Conservation (phyloP, 2,888 invertebrate species). For the Ophion obscuratus region DNA sequence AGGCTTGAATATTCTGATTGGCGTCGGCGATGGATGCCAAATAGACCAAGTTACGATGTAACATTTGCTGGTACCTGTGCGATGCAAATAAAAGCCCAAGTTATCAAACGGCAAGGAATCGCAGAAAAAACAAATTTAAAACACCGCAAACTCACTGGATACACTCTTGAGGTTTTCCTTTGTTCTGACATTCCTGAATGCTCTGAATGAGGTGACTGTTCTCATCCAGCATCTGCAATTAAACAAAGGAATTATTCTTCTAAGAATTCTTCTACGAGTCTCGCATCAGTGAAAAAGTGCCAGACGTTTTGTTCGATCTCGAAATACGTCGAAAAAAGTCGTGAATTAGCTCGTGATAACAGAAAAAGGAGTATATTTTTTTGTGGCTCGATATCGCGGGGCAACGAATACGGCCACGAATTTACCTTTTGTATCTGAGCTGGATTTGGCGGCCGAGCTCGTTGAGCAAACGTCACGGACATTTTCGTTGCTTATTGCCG, state of each 20-base stretch:
- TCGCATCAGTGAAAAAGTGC: background rate
- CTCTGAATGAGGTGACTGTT: slow-evolving; percentile 98
- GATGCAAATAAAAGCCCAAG: background rate
- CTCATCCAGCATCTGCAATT: slow-evolving; percentile 94
- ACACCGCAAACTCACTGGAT: slow-evolving; percentile 88
- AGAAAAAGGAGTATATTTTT: slow-evolving; percentile 37
- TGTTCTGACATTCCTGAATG: slow-evolving; percentile 97
- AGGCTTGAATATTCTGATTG: slow-evolving; percentile 95
- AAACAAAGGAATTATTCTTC: background rate
- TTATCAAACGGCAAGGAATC: background rate
- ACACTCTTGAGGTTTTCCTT: slow-evolving; percentile 97
- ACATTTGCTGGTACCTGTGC: slow-evolving; percentile 92
- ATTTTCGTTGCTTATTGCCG: slow-evolving; percentile 81
- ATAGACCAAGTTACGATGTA: slow-evolving; percentile 98
- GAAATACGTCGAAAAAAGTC: background rate
- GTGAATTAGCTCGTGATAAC: background rate
- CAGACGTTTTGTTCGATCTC: background rate
- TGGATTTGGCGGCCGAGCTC: slow-evolving; percentile 91
- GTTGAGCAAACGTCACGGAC: slow-evolving; percentile 91
- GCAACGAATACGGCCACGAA: slow-evolving; percentile 5
- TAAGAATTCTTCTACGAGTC: background rate
- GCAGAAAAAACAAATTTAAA: background rate
- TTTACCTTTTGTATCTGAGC: slow-evolving; percentile 92
- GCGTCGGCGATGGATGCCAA: slow-evolving; percentile 98
- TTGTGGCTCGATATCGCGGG: slow-evolving; percentile 30